A percentile compares a stretch with the other conserved stretches of the same genome.
These are phyloP conservation scores for Pimpla rufipes DNA, from an alignment of 2,888 invertebrate species.

Conservation along the genomic window DNA sequence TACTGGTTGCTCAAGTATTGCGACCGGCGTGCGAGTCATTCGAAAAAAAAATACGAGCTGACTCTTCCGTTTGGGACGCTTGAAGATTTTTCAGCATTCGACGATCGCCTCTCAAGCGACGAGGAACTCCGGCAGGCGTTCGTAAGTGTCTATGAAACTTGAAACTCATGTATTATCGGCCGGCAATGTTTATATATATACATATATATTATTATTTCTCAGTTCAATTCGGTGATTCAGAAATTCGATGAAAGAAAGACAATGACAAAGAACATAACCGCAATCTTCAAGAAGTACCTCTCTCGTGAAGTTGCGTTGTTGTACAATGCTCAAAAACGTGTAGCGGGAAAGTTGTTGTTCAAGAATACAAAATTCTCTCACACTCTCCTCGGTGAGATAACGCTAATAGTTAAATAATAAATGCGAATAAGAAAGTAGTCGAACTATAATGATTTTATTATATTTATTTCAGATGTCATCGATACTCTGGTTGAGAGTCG, in stretches of 20 bases:
- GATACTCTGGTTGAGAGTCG: slow-evolving; percentile 29
- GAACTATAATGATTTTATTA: not conserved
- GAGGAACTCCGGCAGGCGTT: slow-evolving; percentile 29
- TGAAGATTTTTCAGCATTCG: slow-evolving; percentile 3
- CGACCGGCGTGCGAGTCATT: not conserved
- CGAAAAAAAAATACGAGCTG: slow-evolving; percentile 22
- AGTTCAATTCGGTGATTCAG: not conserved
- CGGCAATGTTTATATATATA: too few species aligned
- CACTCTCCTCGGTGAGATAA: slow-evolving; percentile 29
- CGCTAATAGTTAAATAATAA: slow-evolving; percentile 21
- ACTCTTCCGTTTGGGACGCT: slow-evolving; percentile 12
- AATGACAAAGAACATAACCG: slow-evolving; percentile 26
- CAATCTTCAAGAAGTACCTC: slow-evolving; percentile 14
- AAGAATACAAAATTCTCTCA: slow-evolving; percentile 38
- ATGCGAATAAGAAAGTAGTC: slow-evolving; percentile 9
- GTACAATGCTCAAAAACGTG: slow-evolving; percentile 42
- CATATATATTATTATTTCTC: not conserved
- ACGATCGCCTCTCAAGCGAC: slow-evolving; percentile 18
- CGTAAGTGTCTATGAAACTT: slow-evolving; percentile 6
- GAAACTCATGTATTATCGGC: not conserved
- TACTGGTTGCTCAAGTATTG: slow-evolving; percentile 4
- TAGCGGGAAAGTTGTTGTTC: slow-evolving; percentile 24
- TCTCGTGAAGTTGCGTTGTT: slow-evolving; percentile 27
- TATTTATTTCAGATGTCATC: slow-evolving; percentile 35
- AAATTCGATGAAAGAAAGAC: slow-evolving; percentile 15